phyloP scores from a whole-genome alignment of 2,113 vertebrate genomes.

The Ia io region DNA sequence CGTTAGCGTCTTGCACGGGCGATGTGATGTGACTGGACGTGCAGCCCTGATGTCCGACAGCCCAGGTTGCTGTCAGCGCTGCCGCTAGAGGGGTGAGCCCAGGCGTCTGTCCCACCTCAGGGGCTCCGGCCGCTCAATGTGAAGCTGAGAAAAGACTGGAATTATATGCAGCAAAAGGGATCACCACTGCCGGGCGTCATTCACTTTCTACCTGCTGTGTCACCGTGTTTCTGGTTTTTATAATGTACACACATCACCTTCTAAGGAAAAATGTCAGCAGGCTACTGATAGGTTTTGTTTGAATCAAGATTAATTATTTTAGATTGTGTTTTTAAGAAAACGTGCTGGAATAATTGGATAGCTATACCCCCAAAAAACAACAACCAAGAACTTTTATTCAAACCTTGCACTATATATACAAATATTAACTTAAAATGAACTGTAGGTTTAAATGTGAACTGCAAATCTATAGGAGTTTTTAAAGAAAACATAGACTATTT shows the following conservation, averaged over 20 bases:
- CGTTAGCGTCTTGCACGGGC: background rate
- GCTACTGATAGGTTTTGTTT: background rate
- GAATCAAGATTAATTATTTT: background rate
- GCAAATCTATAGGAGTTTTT: background rate
- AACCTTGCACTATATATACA: background rate
- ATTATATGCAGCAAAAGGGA: background rate
- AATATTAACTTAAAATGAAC: background rate
- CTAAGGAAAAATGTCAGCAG: background rate
- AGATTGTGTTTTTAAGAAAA: background rate
- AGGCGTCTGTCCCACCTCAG: background rate
- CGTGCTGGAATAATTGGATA: background rate
- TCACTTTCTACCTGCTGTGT: background rate
- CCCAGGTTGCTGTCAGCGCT: background rate
- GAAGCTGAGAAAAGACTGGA: background rate
- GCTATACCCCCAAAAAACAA: background rate
- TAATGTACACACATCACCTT: background rate
- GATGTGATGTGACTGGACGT: rapidly evolving
- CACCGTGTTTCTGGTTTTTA: background rate
- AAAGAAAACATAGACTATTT: background rate
- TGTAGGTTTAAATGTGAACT: background rate
- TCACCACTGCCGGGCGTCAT: background rate
- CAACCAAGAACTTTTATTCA: background rate
- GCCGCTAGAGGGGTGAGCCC: background rate
- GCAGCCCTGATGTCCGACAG: background rate
- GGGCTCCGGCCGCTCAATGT: background rate